Conservation (phyloP, 92 coral and sea anemone species). For the Hydrozoanthus gracilis region DNA sequence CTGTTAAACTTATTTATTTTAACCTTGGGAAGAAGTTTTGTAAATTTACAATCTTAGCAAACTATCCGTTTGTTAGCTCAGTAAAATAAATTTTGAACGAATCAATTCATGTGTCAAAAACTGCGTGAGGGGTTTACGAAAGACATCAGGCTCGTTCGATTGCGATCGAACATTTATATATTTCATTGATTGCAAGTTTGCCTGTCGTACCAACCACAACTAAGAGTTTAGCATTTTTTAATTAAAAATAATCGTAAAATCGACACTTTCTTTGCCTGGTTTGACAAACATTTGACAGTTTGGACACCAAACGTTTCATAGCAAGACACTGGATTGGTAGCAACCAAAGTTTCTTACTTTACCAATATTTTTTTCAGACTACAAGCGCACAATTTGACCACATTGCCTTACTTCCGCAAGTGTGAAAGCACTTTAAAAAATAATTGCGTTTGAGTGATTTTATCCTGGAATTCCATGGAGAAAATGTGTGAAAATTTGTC, state of each 20-base stretch:
- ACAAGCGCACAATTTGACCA: constrained; percentile 47
- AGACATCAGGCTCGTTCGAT: constrained; percentile 39
- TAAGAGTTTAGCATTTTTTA: constrained; percentile 68
- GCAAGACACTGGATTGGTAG: constrained; percentile 18
- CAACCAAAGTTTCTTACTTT: constrained; percentile 4
- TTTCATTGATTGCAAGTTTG: constrained; percentile 55
- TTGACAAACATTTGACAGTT: constrained; percentile 79
- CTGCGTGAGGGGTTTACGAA: background rate
- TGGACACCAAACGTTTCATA: constrained; percentile 49
- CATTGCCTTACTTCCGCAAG: constrained; percentile 46
- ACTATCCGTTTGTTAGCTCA: constrained; percentile 91
- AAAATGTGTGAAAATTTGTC: constrained; percentile 59
- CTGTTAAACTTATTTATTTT: constrained; percentile 88
- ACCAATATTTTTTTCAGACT: constrained; percentile 33
- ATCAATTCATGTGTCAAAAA: constrained; percentile 57
- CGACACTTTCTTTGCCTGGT: constrained; percentile 79
- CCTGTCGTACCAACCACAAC: constrained; percentile 79
- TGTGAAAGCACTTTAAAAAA: constrained; percentile 68
- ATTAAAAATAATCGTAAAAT: constrained; percentile 82
- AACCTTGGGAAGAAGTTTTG: constrained; percentile 90
- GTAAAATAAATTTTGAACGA: constrained; percentile 94
- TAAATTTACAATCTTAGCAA: constrained; percentile 94
- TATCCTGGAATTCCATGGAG: constrained; percentile 62
- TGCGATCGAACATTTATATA: constrained; percentile 69
- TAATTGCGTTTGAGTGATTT: constrained; percentile 69